A percentile compares a stretch with the other conserved stretches of the same genome.
These are phyloP conservation scores for Lasioglossum pauxillum DNA, from an alignment of 2,888 invertebrate genomes.

Conservation along the genomic window DNA sequence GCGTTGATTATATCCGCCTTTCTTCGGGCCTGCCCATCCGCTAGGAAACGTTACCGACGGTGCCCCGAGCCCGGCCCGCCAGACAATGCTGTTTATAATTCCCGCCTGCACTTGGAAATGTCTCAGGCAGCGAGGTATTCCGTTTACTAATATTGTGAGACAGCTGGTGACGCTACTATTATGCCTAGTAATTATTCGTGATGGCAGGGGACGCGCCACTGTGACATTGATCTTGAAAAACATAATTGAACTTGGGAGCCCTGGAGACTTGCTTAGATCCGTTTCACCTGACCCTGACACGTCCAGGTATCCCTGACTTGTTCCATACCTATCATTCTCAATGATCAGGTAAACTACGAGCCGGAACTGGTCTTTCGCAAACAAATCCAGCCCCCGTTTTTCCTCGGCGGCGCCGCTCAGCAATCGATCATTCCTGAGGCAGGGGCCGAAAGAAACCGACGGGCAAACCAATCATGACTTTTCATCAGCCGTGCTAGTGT, in stretches of 20 bases:
- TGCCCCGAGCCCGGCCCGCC: not conserved
- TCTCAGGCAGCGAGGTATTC: not conserved
- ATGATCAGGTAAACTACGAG: not conserved
- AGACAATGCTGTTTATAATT: constrained; percentile 8
- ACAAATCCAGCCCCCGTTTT: not conserved
- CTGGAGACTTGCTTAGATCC: no score
- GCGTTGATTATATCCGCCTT: constrained; percentile 34
- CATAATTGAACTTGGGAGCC: not conserved
- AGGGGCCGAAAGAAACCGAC: constrained; percentile 18
- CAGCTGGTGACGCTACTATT: not conserved
- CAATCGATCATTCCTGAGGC: constrained; percentile 4
- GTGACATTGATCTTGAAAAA: not conserved
- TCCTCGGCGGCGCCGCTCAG: not conserved
- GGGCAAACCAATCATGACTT: constrained; percentile 47
- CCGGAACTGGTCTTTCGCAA: not conserved
- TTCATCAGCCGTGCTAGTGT: constrained; percentile 39
- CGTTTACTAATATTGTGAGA: not conserved
- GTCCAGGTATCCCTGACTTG: no score
- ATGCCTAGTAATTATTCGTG: not conserved
- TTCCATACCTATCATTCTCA: not conserved
- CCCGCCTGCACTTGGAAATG: not conserved
- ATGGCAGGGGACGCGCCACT: not conserved
- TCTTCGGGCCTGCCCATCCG: not conserved
- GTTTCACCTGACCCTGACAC: no score
- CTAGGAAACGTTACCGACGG: not conserved